Conservation (phyloP, 1,140 invertebrate species). For the Drosophila funebris region DNA sequence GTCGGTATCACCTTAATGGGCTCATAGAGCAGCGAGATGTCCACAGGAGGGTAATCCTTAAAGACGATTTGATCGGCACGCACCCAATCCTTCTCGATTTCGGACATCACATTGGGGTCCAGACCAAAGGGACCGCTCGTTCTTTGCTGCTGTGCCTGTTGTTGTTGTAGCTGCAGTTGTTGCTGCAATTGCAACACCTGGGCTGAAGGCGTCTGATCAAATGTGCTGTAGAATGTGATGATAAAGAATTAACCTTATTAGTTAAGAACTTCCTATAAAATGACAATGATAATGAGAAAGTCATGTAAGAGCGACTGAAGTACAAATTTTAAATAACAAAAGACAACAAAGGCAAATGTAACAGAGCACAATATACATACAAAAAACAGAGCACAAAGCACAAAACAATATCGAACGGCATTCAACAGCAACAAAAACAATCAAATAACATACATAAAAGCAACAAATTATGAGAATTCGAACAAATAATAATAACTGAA, state of each 20-base stretch:
- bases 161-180: slow-evolving; percentile 56
- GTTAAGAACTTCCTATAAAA: background rate
- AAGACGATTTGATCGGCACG: slow-evolving; percentile 76
- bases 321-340: background rate
- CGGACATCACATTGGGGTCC: slow-evolving; percentile 88
- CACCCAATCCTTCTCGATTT: slow-evolving; percentile 85
- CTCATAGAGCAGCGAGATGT: slow-evolving; percentile 85
- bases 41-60: slow-evolving; percentile 84
- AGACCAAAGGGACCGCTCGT: slow-evolving; percentile 88
- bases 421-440: slow-evolving; percentile 4
- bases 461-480: slow-evolving; percentile 12
- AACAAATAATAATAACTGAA: slow-evolving; percentile 49
- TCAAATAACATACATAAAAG: slow-evolving; percentile 38
- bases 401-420: background rate
- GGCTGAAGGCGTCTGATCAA: slow-evolving; percentile 69
- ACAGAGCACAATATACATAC: slow-evolving; percentile 7
- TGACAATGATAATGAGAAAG: background rate
- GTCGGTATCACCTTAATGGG: slow-evolving; percentile 84
- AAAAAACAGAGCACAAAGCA: slow-evolving; percentile 7
- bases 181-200: slow-evolving; percentile 64
- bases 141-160: slow-evolving; percentile 62
- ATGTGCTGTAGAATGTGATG: slow-evolving; percentile 52
- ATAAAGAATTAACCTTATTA: background rate
- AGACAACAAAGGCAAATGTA: slow-evolving; percentile 13
- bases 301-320: background rate